A percentile compares a stretch with the other conserved stretches of the same genome.
These are phyloP conservation scores for Myotis davidii DNA, from an alignment of 2,113 vertebrate genomes.

Conservation along the genomic window DNA sequence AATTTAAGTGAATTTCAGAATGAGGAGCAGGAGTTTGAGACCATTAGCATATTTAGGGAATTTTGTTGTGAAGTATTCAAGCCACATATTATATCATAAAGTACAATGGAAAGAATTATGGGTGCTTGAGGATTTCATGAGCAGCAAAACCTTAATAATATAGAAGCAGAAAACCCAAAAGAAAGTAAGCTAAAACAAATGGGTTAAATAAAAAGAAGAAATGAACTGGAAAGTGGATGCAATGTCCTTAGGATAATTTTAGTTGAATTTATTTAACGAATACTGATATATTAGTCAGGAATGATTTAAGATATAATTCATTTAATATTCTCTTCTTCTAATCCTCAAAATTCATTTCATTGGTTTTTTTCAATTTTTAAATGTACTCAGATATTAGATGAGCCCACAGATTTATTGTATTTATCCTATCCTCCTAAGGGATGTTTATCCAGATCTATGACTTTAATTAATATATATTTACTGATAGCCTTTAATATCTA, in stretches of 20 bases:
- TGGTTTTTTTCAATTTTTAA: neutral
- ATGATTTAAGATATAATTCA: neutral
- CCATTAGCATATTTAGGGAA: neutral
- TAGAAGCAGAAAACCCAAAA: neutral
- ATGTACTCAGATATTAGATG: neutral
- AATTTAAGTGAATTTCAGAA: constrained; percentile 31
- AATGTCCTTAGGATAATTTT: neutral
- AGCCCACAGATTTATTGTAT: neutral
- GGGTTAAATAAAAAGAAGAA: neutral
- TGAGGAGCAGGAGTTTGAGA: neutral
- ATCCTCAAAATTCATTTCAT: neutral
- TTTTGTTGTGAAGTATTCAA: constrained; percentile 11
- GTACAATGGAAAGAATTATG: neutral
- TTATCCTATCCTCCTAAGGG: neutral
- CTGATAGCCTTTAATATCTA: neutral
- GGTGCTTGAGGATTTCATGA: neutral
- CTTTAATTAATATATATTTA: constrained; percentile 16
- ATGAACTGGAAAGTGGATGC: neutral
- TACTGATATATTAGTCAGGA: neutral
- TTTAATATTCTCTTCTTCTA: neutral
- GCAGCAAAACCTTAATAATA: neutral
- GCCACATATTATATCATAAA: neutral
- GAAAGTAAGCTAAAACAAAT: neutral
- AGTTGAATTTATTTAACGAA: constrained; percentile 14
- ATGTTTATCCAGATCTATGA: neutral